A percentile compares a stretch with the other conserved stretches of the same genome.
Evolutionary conservation across 2,797 vertebrate genomes (phyloP).

Genomic region (Carcharodon carcharias): DNA sequence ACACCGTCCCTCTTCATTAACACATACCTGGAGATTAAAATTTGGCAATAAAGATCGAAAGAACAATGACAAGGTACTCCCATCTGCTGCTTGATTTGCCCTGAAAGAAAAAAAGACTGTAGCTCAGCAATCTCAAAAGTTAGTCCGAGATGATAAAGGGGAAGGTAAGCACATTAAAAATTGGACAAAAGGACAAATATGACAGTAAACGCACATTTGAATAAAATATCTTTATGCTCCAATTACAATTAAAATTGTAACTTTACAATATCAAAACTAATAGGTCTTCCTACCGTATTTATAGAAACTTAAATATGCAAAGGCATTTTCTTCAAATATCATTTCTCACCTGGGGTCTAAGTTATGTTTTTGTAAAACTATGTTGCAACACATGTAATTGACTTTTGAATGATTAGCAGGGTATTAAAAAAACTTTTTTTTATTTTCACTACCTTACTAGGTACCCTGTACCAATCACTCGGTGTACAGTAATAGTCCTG

Average conservation of each 20-base stretch:
- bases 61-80: constrained; percentile 87
- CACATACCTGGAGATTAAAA: constrained; percentile 81
- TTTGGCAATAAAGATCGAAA: constrained; percentile 90
- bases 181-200: not conserved
- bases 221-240: not conserved
- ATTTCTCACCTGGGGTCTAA: not conserved
- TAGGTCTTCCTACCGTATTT: too few species aligned
- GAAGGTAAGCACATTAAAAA: constrained; percentile 4
- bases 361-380: not conserved
- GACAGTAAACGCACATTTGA: not conserved
- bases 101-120: constrained; percentile 46
- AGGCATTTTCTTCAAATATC: not conserved
- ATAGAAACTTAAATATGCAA: not conserved
- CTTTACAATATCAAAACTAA: not conserved
- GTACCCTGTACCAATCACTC: not conserved
- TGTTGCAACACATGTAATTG: not conserved
- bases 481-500: not conserved
- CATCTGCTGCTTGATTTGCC: constrained; percentile 59
- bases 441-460: not conserved
- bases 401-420: not conserved
- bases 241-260: not conserved
- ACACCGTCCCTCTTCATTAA: not conserved
- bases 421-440: not conserved
- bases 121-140: not conserved
- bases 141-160: constrained; percentile 34